Evolutionary conservation across 2,888 invertebrate genomes (phyloP), one percentile per base, ranked within the genome.

Genomic region (Smittia aterrima): DNA sequence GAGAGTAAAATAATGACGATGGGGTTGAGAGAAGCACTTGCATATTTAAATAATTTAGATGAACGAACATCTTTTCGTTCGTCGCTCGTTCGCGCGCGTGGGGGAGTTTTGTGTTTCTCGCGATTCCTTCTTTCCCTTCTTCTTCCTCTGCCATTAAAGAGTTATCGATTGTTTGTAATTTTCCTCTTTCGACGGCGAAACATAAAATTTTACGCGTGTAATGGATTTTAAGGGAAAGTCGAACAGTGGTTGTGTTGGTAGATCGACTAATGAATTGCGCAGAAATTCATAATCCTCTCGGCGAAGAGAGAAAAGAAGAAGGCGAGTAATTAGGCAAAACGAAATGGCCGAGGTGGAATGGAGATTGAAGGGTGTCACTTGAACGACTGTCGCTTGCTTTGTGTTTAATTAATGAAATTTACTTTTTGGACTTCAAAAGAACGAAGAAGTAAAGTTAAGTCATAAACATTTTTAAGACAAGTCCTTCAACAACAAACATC

Each of bases 41-140:
- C 58, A 62, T 62, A 62, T 62, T 62, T 62, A 62, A 62, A 62
- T 62, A 62, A 62, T 62, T 62, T 62, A 62, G 58, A 62, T 1
- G 24, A 13, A 24, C 47, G 47, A 47, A 47, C 16, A 32, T 32
- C 32, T 32, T 54, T 54, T 18, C n/a, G 11, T 41, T n/a, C 41
- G n/a, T 54, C 54, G 54, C 18, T 53, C 53, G 53, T 53, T 53
- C n/a, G 18, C 20, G 20, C 20, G 24, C 24, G 22, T 22, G 54
- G 20, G 54, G 54, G 54, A 54, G 54, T 54, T 54, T 18, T 18
- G 20, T 47, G 16, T 16, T 16, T 16, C 16, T 6, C 47, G 47
- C 47, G 47, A 47, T 47, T 47, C 47, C 11, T 47, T n/a, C n/a
- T 6, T 47, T 54, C 20, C 20, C 54, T n/a, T 41, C 41, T 41